Evolutionary conservation across 2,797 vertebrate species (phyloP), one percentile per base, ranked within the genome.

Genomic region (Botia kubotai): DNA sequence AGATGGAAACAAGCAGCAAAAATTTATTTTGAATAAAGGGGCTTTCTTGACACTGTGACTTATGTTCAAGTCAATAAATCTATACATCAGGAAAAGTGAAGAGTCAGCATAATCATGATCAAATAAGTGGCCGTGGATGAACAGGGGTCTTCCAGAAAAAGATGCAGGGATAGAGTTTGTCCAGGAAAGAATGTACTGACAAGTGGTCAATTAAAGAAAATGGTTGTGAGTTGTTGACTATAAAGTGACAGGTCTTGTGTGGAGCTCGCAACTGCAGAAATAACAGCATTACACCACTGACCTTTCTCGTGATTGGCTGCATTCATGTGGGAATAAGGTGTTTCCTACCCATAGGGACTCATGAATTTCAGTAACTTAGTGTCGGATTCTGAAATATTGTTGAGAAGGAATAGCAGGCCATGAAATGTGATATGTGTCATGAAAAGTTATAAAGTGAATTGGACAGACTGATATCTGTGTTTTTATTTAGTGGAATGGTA

Each of bases 31-130:
- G 39, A 80, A 73, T 80, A 66, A 17, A 68, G 39, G 33, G 21
- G 50, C 57, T 72, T 78, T 83, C 79, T 46, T 87, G 87, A 88
- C 86, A 82, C 83, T 77, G 77, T 89, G 86, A 88, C 86, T 86
- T 85, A 76, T 86, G 87, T 83, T 86, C 77, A 81, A 79, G 82
- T 77, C 87, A 89, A 90, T 88, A 88, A 89, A 86, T 86, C 80
- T 81, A 79, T 83, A 83, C 77, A 81, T 84, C 65, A 68, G 71
- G 66, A 77, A 80, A 87, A 88, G 84, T 82, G 81, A 68, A 79
- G 86, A 73, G 86, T 89, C 87, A 88, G 86, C 87, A 89, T 87
- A 85, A 88, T 86, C 79, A 82, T 86, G 83, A 87, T 86, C 83
- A 85, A 87, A 89, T 89, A 84, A 89, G 76, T 77, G 79, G 60